These are phyloP conservation scores for Bombylius discolor DNA, from an alignment of 2,888 invertebrate species.

Conservation along the genomic window DNA sequence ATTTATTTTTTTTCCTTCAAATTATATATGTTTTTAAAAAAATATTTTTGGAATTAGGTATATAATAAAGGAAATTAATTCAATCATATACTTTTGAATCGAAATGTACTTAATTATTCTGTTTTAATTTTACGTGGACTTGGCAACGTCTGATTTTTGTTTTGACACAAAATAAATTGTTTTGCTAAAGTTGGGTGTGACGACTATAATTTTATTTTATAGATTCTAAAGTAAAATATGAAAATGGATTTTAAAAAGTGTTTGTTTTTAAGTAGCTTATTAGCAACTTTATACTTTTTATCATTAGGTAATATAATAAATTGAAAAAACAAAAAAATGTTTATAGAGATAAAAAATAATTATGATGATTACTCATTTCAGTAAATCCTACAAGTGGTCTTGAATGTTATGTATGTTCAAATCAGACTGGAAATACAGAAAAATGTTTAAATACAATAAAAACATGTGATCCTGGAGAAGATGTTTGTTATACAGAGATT, in stretches of 20 bases:
- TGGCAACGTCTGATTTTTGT: no score
- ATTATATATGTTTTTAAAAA: no score
- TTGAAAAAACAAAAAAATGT: background rate
- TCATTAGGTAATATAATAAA: background rate
- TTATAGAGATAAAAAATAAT: no score
- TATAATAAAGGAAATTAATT: no score
- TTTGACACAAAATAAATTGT: no score
- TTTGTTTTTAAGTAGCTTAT: background rate
- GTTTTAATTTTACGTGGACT: no score
- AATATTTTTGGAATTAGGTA: no score
- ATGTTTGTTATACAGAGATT: conserved; percentile 68
- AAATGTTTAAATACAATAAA: conserved; percentile 87
- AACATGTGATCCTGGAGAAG: conserved; percentile 77
- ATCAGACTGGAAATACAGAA: conserved; percentile 82
- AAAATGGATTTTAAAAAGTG: background rate
- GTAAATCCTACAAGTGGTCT: conserved; percentile 29
- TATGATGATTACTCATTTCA: background rate
- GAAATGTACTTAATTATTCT: no score
- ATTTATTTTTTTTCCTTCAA: no score
- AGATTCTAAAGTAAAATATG: background rate
- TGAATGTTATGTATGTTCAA: conserved; percentile 90
- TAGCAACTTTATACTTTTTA: background rate
- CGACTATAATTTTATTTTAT: no score
- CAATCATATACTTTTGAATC: no score
- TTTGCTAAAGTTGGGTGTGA: no score